phyloP scores from a whole-genome alignment of 2,888 invertebrate species.

The Tillus elongatus region DNA sequence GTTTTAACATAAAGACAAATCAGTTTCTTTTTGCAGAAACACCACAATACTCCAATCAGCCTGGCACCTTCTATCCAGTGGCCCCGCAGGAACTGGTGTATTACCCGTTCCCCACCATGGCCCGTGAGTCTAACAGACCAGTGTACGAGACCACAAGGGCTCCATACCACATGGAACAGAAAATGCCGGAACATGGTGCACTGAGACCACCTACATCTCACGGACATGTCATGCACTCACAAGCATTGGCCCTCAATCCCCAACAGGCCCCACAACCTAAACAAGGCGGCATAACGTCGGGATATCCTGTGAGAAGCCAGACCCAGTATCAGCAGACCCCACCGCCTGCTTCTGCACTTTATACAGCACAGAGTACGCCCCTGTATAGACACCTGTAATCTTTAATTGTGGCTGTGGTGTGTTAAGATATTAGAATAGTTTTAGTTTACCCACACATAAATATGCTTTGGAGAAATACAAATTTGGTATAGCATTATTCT shows the following conservation, averaged over 20 bases:
- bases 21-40: slow-evolving; percentile 41
- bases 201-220: slow-evolving; percentile 37
- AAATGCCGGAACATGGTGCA: slow-evolving; percentile 35
- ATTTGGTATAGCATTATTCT: no score
- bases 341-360: slow-evolving; percentile 33
- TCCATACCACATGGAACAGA: slow-evolving; percentile 37
- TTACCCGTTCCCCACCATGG: slow-evolving; percentile 26
- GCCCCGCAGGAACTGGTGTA: slow-evolving; percentile 43
- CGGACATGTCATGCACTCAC: slow-evolving; percentile 49
- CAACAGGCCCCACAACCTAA: slow-evolving; percentile 55
- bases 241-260: slow-evolving; percentile 48
- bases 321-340: slow-evolving; percentile 41
- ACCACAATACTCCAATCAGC: slow-evolving; percentile 44
- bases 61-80: slow-evolving; percentile 46
- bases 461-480: no score
- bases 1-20: no score
- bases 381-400: slow-evolving; percentile 30
- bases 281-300: slow-evolving; percentile 73
- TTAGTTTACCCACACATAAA: no score
- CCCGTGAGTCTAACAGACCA: slow-evolving; percentile 34
- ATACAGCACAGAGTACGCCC: slow-evolving; percentile 37
- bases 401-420: background rate
- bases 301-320: slow-evolving; percentile 68
- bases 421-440: no score
- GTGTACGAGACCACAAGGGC: slow-evolving; percentile 36